These are phyloP conservation scores for Moxostoma hubbsi DNA, from an alignment of 2,797 vertebrate genomes.

Conservation along the genomic window DNA sequence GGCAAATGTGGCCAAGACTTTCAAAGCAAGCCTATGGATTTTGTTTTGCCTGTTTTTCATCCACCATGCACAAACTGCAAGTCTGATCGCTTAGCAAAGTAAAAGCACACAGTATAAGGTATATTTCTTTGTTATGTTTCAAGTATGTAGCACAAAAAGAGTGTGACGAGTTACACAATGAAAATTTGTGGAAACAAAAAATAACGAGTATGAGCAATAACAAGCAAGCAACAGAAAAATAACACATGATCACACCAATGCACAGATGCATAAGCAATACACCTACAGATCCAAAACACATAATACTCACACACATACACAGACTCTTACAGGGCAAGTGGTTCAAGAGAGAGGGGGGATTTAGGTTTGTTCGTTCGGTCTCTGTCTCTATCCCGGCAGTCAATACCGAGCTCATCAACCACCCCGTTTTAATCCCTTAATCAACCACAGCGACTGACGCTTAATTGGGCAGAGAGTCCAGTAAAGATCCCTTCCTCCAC, in stretches of 20 bases:
- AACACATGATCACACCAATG: neutral
- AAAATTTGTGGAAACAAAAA: no score
- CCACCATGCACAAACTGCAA: no score
- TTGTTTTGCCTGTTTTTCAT: no score
- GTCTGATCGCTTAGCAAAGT: no score
- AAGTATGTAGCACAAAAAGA: no score
- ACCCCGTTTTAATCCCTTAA: slow-evolving; percentile 63
- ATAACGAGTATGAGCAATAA: no score
- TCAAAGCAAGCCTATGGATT: no score
- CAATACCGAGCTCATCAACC: slow-evolving; percentile 64
- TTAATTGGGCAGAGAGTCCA: slow-evolving; percentile 59
- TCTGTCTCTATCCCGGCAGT: slow-evolving; percentile 49
- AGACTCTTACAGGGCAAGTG: slow-evolving; percentile 36
- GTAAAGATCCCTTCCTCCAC: slow-evolving; percentile 43
- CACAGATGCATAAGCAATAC: neutral
- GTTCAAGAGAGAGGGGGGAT: slow-evolving; percentile 49
- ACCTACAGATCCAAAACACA: slow-evolving; percentile 27
- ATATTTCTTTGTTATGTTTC: no score
- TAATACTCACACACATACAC: slow-evolving; percentile 18
- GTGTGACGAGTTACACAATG: no score
- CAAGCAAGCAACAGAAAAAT: no score
- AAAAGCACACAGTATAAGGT: no score
- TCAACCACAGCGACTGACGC: slow-evolving; percentile 58
- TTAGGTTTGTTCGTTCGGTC: slow-evolving; percentile 37
- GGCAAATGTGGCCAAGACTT: no score